These are phyloP conservation scores for Hydrochoerus hydrochaeris DNA, from an alignment of 2,113 vertebrate species.

Conservation along the genomic window DNA sequence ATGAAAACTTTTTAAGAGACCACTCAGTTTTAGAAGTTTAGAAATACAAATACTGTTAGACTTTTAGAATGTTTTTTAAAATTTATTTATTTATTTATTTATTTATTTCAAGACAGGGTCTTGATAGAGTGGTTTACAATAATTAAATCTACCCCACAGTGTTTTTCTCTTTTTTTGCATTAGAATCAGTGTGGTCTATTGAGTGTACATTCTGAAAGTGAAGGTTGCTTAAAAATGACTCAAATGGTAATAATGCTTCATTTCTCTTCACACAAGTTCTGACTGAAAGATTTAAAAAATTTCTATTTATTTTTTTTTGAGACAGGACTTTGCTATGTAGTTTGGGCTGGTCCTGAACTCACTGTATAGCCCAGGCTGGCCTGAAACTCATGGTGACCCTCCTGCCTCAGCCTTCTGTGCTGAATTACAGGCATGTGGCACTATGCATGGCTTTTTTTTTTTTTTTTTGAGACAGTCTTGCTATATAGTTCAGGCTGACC, in stretches of 20 bases:
- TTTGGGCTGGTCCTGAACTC: neutral
- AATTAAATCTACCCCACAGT: neutral
- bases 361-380: neutral
- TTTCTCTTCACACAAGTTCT: neutral
- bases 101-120: too few relatives aligned
- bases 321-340: neutral
- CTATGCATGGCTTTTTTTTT: neutral
- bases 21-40: neutral
- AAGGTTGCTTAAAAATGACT: constrained; percentile 22
- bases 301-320: neutral
- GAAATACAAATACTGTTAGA: neutral
- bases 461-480: neutral
- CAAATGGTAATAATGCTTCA: neutral
- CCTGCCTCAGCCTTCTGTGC: neutral
- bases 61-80: neutral
- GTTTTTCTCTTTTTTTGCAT: neutral
- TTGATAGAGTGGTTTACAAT: neutral
- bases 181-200: neutral
- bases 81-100: too few relatives aligned
- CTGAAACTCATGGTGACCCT: neutral
- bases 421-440: neutral
- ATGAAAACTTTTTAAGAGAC: neutral
- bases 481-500: neutral
- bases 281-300: neutral
- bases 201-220: neutral